phyloP scores from a whole-genome alignment of 2,113 vertebrate species.

The Protomyctophum bolini region DNA sequence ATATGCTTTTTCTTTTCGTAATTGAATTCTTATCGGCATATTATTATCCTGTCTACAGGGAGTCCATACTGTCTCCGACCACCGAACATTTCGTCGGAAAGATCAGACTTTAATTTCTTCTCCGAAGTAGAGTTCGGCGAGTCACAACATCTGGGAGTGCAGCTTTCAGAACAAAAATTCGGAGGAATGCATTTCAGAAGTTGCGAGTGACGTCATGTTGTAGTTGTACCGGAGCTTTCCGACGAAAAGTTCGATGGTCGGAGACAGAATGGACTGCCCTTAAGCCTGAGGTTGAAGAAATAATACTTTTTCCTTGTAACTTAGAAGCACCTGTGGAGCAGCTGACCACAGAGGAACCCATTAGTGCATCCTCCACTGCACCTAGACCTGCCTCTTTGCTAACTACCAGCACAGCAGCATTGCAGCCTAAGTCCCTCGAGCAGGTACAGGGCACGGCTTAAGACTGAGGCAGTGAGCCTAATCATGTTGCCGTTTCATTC shows the following conservation, averaged over 20 bases:
- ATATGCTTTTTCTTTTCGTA: not conserved
- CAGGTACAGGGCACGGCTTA: conserved; percentile 78
- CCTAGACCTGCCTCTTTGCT: conserved; percentile 67
- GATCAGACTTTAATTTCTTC: not conserved
- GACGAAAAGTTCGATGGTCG: too few relatives aligned
- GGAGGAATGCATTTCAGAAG: too few relatives aligned
- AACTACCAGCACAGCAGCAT: conserved; percentile 66
- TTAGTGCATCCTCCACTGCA: conserved; percentile 69
- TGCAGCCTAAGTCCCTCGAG: conserved; percentile 80
- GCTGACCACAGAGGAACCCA: conserved; percentile 82
- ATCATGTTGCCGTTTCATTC: not conserved
- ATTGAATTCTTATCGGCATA: too few relatives aligned
- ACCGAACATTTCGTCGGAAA: not conserved
- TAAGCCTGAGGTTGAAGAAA: not conserved
- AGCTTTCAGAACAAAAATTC: too few relatives aligned
- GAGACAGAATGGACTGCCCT: too few relatives aligned
- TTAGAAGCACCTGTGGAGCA: conserved; percentile 90
- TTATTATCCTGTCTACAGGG: too few relatives aligned
- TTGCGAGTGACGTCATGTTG: too few relatives aligned
- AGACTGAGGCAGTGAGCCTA: not conserved
- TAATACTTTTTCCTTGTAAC: conserved; percentile 38
- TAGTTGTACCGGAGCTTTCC: too few relatives aligned
- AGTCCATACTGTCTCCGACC: too few relatives aligned
- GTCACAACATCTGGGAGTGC: too few relatives aligned
- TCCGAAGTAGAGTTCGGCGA: too few relatives aligned